Conservation (phyloP, 2,888 invertebrate genomes). For the Nycteola revayana region DNA sequence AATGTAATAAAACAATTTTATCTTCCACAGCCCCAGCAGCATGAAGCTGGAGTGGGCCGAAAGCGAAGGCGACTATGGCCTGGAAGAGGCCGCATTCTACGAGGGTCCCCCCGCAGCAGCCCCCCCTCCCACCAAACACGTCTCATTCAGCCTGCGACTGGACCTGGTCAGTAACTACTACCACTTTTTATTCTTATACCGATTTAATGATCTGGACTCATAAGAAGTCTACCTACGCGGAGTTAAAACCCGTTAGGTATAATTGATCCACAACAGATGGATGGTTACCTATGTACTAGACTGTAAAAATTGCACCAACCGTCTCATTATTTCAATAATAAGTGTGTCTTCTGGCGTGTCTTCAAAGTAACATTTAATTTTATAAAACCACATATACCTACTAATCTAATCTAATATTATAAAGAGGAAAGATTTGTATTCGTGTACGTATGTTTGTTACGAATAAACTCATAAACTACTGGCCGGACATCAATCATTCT, state of each 20-base stretch:
- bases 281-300: too few species aligned
- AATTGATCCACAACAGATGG: slow-evolving; percentile 11
- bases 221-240: slow-evolving; percentile 14
- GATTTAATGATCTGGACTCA: slow-evolving; percentile 28
- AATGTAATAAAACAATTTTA: too few species aligned
- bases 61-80: slow-evolving; percentile 84
- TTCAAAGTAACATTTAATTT: too few species aligned
- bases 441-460: too few species aligned
- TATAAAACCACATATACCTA: too few species aligned
- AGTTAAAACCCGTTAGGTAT: slow-evolving; percentile 30
- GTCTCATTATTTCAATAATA: too few species aligned
- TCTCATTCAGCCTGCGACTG: slow-evolving; percentile 73
- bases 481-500: too few species aligned
- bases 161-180: slow-evolving; percentile 60
- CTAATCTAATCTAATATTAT: too few species aligned
- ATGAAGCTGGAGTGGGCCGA: slow-evolving; percentile 85
- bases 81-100: slow-evolving; percentile 88
- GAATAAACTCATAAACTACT: too few species aligned
- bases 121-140: slow-evolving; percentile 71
- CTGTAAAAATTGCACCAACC: too few species aligned
- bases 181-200: slow-evolving; percentile 22
- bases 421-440: too few species aligned
- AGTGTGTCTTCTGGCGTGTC: too few species aligned
- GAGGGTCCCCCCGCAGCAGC: slow-evolving; percentile 79
- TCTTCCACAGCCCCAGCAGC: slow-evolving; percentile 74